A percentile compares a stretch with the other conserved stretches of the same genome.
These are phyloP conservation scores for Anadara kagoshimensis DNA, from an alignment of 1,140 invertebrate species.

Conservation along the genomic window DNA sequence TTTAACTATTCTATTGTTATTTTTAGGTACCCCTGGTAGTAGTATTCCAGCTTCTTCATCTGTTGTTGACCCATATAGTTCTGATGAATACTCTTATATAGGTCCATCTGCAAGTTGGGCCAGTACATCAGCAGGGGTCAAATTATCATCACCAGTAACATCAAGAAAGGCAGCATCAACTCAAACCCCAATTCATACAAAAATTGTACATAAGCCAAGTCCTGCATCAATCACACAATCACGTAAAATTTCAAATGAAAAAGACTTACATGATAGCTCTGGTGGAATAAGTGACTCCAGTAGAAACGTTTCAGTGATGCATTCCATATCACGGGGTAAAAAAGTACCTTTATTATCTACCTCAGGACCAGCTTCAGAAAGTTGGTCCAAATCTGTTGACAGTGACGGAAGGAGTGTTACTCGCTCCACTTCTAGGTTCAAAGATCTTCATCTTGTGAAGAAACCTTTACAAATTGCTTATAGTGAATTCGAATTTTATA, in stretches of 20 bases:
- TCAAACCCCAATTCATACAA: slow-evolving; percentile 80
- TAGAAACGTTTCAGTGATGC: slow-evolving; percentile 28
- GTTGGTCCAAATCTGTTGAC: slow-evolving; percentile 47
- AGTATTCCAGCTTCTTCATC: no score
- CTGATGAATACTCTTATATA: slow-evolving; percentile 42
- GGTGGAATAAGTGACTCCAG: slow-evolving; percentile 17
- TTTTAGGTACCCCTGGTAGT: no score
- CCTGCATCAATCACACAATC: slow-evolving; percentile 60
- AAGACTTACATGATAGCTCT: slow-evolving; percentile 14
- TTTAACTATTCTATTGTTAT: no score
- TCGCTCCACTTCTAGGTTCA: slow-evolving; percentile 54
- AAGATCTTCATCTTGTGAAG: slow-evolving; percentile 68
- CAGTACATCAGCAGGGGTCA: slow-evolving; percentile 3
- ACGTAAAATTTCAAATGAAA: slow-evolving; percentile 82
- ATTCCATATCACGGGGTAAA: slow-evolving; percentile 42
- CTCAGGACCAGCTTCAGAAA: slow-evolving; percentile 49
- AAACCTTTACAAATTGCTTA: slow-evolving; percentile 70
- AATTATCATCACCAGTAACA: slow-evolving; percentile 57
- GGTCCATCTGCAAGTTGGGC: slow-evolving; percentile 9
- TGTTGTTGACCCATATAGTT: neutral
- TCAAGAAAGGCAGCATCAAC: slow-evolving; percentile 68
- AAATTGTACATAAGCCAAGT: slow-evolving; percentile 73
- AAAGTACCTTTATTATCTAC: slow-evolving; percentile 54
- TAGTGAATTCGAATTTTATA: slow-evolving; percentile 70
- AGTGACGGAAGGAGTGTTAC: slow-evolving; percentile 47